A percentile compares a stretch with the other conserved stretches of the same genome.
phyloP scores from a whole-genome alignment of 2,113 vertebrate species.

The Crotalus viridis region DNA sequence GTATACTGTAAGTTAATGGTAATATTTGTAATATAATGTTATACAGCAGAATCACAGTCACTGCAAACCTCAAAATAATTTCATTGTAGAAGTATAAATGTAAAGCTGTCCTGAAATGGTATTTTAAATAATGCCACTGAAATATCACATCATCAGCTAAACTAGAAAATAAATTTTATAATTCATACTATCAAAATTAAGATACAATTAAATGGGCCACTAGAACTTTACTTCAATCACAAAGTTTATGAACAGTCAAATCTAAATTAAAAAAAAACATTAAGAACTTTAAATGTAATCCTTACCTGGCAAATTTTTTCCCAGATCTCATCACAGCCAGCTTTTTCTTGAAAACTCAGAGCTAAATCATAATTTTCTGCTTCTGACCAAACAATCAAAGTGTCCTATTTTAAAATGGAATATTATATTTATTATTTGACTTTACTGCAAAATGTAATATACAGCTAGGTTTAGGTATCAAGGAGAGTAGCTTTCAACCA shows the following conservation, averaged over 20 bases:
- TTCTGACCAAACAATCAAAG: constrained; percentile 98
- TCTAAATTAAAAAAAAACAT: neutral
- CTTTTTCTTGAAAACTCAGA: constrained; percentile 98
- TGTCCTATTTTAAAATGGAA: constrained; percentile 79
- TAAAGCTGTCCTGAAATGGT: neutral
- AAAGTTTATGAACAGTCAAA: neutral
- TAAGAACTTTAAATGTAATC: neutral
- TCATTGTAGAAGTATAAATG: neutral
- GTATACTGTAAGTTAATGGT: neutral
- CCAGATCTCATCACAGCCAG: constrained; percentile 99
- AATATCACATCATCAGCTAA: neutral
- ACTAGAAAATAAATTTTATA: neutral
- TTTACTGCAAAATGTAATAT: neutral
- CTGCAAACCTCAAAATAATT: neutral
- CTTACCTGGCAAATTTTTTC: constrained; percentile 98
- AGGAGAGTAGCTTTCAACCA: neutral
- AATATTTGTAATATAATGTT: neutral
- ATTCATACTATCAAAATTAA: neutral
- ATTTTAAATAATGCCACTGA: neutral
- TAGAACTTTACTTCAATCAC: neutral
- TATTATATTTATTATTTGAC: constrained; percentile 32
- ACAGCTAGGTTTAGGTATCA: fast-evolving
- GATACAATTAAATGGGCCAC: neutral
- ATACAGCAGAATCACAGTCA: neutral
- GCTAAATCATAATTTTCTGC: constrained; percentile 98